Conservation (phyloP, 1,140 invertebrate species). For the Cataglyphis hispanica region DNA sequence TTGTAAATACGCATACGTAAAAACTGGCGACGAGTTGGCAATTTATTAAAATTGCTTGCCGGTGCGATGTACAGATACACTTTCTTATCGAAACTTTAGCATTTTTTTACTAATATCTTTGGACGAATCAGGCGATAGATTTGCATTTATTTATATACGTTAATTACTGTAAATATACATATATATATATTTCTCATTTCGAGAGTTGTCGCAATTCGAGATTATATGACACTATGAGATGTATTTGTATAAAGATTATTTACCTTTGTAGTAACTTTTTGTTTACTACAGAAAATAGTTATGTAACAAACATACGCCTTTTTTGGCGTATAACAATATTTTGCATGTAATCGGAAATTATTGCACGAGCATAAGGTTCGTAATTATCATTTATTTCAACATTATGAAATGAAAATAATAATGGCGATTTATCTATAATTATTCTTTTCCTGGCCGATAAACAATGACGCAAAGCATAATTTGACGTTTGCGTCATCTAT, state of each 20-base stretch:
- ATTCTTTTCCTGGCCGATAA: background rate
- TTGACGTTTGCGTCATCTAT: conserved; percentile 24
- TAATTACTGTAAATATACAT: conserved; percentile 44
- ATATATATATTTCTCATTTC: conserved; percentile 4
- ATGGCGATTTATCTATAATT: conserved; percentile 23
- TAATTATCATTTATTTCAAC: conserved; percentile 33
- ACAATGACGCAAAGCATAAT: conserved; percentile 7
- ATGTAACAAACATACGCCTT: background rate
- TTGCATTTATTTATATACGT: conserved; percentile 57
- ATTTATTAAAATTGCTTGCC: background rate
- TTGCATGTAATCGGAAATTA: background rate
- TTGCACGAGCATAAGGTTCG: background rate
- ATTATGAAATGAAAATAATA: conserved; percentile 42
- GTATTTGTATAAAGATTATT: conserved; percentile 24
- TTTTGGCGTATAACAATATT: background rate
- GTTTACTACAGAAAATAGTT: background rate
- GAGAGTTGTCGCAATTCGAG: background rate
- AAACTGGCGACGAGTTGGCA: background rate
- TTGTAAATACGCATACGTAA: conserved; percentile 46
- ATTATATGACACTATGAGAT: conserved; percentile 13
- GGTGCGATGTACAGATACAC: background rate
- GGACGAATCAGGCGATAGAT: conserved; percentile 21
- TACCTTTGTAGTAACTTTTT: background rate
- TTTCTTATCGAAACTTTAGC: background rate
- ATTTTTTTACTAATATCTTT: conserved; percentile 30